phyloP scores from a whole-genome alignment of 1,140 invertebrate species.

The Calephelis virginiensis region DNA sequence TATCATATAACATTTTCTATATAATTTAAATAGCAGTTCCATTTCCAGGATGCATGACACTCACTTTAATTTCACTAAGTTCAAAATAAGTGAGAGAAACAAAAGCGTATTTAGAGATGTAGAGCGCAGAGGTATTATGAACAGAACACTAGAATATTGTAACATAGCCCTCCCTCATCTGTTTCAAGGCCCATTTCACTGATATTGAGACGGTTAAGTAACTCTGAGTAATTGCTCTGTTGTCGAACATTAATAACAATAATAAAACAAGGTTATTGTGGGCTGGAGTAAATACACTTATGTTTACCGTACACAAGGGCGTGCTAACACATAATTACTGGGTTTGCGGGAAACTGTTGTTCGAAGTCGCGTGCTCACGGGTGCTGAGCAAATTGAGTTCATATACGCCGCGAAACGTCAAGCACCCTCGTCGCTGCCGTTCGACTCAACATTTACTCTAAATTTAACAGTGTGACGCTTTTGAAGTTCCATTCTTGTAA shows the following conservation, averaged over 20 bases:
- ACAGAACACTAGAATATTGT: too few relatives aligned
- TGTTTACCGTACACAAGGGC: slow-evolving; percentile 19
- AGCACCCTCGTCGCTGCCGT: not conserved
- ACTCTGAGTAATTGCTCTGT: slow-evolving; percentile 9
- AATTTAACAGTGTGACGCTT: not conserved
- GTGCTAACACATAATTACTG: slow-evolving; percentile 21
- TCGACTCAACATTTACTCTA: not conserved
- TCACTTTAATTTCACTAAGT: too few relatives aligned
- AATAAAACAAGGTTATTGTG: slow-evolving; percentile 7
- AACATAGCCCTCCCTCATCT: not conserved
- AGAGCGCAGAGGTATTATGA: too few relatives aligned
- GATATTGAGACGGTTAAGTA: not conserved
- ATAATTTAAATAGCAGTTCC: too few relatives aligned
- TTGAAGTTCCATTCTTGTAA: not conserved
- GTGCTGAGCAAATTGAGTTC: not conserved
- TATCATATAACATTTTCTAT: too few relatives aligned
- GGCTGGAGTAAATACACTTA: slow-evolving; percentile 3
- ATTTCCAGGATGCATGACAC: too few relatives aligned
- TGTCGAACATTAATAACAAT: slow-evolving; percentile 13
- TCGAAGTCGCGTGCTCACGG: slow-evolving; percentile 16
- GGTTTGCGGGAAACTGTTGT: slow-evolving; percentile 19
- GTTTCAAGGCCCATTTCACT: not conserved
- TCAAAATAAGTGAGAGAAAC: too few relatives aligned
- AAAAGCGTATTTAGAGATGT: too few relatives aligned
- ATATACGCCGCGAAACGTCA: not conserved